Evolutionary conservation across 1,140 invertebrate species (phyloP), one percentile per base, ranked within the genome.

Genomic region (Halictus rubicundus): DNA sequence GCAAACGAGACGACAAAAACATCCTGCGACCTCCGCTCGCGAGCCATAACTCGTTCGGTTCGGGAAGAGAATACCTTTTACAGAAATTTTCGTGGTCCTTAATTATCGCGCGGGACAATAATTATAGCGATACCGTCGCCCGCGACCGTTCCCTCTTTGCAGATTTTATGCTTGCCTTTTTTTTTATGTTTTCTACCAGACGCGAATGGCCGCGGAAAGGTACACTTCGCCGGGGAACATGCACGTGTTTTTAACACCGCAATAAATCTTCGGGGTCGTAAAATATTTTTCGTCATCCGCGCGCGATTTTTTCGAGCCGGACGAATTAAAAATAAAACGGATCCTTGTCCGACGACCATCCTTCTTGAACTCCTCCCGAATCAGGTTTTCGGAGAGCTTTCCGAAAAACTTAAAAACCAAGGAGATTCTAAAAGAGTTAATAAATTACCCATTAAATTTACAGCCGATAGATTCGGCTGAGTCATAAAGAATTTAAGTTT

Each of bases 321-420:
- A 6, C 61, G 42, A 65, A 49, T 52, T 65, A 52, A 74, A 64
- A 73, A 74, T 74, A 74, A 63, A 63, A 46, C 49, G 12, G 71
- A 65, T 54, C 9, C 27, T n/a, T 14, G 32, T 21, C 42, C 42
- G 42, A 0, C 42, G 42, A 14, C 42, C 42, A 2, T 14, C 2
- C 42, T 39, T 46, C 10, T 52, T 49, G 46, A 12, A 42, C 39
- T 42, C 21, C 2, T 7, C 6, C 27, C 14, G 10, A 5, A 32
- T 5, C 32, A 32, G 6, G 2, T 54, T 21, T 54, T 21, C 7
- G 19, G 16, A 54, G 19, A 6, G 7, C 7, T 21, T 21, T 0
- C 16, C 7, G 19, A 21, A 0, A 54, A 54, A 46, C 0, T 46
- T 46, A 1, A 0, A 12, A 46, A 12, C 2, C 42, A 1, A 3